phyloP scores from a whole-genome alignment of 2,888 invertebrate genomes.

The Drosophila yooni region DNA sequence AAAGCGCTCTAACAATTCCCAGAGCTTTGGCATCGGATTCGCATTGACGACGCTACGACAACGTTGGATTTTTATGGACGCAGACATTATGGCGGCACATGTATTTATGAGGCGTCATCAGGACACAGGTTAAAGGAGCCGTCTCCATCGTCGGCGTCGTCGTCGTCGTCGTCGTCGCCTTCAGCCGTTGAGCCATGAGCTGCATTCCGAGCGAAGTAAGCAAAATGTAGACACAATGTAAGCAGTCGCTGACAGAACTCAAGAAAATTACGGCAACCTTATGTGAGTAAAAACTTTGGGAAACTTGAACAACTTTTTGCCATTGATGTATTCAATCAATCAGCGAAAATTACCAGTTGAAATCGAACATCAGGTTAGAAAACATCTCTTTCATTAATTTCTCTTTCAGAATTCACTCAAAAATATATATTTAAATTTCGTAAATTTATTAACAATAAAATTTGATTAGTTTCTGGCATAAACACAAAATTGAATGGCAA shows the following conservation, averaged over 20 bases:
- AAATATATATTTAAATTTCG: not conserved
- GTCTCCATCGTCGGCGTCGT: not conserved
- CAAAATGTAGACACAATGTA: slow-evolving; percentile 52
- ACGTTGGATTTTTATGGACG: slow-evolving; percentile 50
- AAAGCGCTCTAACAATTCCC: slow-evolving; percentile 31
- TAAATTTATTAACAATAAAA: slow-evolving; percentile 1
- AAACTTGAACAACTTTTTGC: not conserved
- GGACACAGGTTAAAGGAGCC: slow-evolving; percentile 27
- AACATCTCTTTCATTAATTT: slow-evolving; percentile 5
- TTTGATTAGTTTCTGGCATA: slow-evolving; percentile 1
- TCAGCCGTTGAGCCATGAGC: slow-evolving; percentile 14
- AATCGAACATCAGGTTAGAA: not conserved
- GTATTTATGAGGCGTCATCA: slow-evolving; percentile 53
- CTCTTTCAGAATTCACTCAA: not conserved
- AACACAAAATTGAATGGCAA: slow-evolving; percentile 13
- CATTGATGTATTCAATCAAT: slow-evolving; percentile 3
- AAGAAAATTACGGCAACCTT: slow-evolving; percentile 20
- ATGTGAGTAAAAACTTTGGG: not conserved
- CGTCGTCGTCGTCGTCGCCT: not conserved
- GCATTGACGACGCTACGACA: slow-evolving; percentile 47
- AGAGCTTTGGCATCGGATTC: slow-evolving; percentile 39
- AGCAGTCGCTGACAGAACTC: not conserved
- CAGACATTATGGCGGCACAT: slow-evolving; percentile 55
- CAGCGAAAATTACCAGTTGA: not conserved
- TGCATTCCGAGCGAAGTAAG: slow-evolving; percentile 29